Percentiles rank a stretch among this genome's conserved stretches.
Conservation (phyloP, 1,140 invertebrate species). For the Atta cephalotes region DNA sequence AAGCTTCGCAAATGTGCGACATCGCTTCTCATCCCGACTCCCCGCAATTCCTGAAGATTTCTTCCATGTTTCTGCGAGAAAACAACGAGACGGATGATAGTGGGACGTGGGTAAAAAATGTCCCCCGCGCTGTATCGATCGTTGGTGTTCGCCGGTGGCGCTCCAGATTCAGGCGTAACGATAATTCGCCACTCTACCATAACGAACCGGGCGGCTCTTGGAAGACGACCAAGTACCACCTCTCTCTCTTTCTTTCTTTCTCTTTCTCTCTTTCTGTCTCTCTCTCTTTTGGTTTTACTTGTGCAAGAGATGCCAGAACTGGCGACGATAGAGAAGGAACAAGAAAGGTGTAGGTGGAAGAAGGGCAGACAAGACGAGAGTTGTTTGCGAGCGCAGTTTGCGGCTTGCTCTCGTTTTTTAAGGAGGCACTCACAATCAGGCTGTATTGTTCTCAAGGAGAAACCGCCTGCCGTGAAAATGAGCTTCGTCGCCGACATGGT, state of each 20-base stretch:
- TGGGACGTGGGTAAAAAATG: constrained; percentile 37
- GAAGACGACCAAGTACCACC: constrained; percentile 12
- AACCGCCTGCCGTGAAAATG: constrained; percentile 81
- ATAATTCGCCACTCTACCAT: constrained; percentile 72
- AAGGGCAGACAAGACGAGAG: constrained; percentile 24
- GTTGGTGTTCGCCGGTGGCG: constrained; percentile 20
- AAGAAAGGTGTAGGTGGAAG: constrained; percentile 14
- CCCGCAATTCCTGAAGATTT: not conserved
- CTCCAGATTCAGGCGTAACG: constrained; percentile 74
- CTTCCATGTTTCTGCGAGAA: constrained; percentile 1
- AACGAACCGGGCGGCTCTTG: constrained; percentile 64
- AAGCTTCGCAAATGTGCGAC: not conserved
- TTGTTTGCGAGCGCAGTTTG: constrained; percentile 61
- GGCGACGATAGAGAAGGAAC: not conserved
- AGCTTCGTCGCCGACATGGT: constrained; percentile 73
- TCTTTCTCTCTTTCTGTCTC: not conserved
- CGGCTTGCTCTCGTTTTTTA: constrained; percentile 71
- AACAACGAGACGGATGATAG: not conserved
- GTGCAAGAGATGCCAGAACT: constrained; percentile 18
- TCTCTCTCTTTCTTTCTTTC: not conserved
- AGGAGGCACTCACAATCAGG: constrained; percentile 79
- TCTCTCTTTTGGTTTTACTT: not conserved
- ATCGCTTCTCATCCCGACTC: not conserved
- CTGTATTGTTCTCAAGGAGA: constrained; percentile 79
- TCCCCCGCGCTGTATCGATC: constrained; percentile 61